Conservation (phyloP, 2,797 vertebrate genomes). For the Pempheris klunzingeri region DNA sequence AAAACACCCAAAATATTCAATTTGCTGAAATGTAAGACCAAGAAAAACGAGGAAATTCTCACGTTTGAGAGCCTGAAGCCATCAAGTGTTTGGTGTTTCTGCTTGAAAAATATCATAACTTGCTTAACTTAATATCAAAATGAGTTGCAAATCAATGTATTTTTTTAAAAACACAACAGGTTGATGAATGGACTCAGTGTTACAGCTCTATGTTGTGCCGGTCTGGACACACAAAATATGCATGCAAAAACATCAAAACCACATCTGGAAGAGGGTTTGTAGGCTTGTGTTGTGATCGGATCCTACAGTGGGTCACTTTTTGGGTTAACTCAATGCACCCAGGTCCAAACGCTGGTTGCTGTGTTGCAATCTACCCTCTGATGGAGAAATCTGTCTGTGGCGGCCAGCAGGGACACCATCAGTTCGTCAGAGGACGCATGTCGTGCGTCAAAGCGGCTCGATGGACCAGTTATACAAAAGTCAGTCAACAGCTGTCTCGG, state of each 20-base stretch:
- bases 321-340: not conserved
- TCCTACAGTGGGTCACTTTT: not conserved
- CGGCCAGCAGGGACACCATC: not conserved
- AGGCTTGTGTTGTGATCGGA: not conserved
- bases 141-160: not conserved
- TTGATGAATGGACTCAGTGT: not conserved
- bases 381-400: slow-evolving; percentile 1
- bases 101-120: not conserved
- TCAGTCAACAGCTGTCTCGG: slow-evolving; percentile 9
- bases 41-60: not conserved
- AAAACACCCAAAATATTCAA: not conserved
- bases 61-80: not conserved
- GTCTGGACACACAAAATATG: not conserved
- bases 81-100: not conserved
- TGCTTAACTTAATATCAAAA: not conserved
- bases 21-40: not conserved
- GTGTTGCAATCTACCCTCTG: slow-evolving; percentile 6
- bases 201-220: not conserved
- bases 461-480: slow-evolving; percentile 23
- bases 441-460: slow-evolving; percentile 21
- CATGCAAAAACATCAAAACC: not conserved
- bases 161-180: not conserved
- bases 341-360: slow-evolving; percentile 1
- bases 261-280: not conserved
- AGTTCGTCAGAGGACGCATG: slow-evolving; percentile 10